These are phyloP conservation scores for Planococcus citri DNA, from an alignment of 1,140 invertebrate species.

Conservation along the genomic window DNA sequence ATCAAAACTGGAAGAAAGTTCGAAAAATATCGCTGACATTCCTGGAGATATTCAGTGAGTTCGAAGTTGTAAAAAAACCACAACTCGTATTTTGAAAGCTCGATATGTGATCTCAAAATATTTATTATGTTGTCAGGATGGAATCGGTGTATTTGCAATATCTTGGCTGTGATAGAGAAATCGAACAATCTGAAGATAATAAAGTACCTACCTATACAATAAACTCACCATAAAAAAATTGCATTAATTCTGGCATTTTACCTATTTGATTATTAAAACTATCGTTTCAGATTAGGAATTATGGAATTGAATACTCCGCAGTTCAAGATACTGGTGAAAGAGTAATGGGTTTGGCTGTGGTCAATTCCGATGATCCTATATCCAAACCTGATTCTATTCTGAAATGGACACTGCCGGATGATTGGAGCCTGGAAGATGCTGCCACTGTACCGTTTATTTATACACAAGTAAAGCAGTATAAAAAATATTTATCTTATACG, in stretches of 20 bases:
- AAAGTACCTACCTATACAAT: too few species aligned
- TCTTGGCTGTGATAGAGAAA: too few species aligned
- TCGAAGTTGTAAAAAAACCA: neutral
- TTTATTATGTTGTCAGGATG: too few species aligned
- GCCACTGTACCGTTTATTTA: slow-evolving; percentile 89
- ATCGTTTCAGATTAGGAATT: slow-evolving; percentile 63
- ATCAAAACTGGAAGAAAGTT: too few species aligned
- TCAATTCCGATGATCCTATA: slow-evolving; percentile 43
- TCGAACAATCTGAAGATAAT: too few species aligned
- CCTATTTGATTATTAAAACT: neutral
- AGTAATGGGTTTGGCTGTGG: slow-evolving; percentile 89
- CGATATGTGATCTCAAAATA: too few species aligned
- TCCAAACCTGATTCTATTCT: slow-evolving; percentile 50
- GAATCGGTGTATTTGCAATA: too few species aligned
- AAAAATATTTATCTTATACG: too few species aligned
- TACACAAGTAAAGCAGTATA: slow-evolving; percentile 50
- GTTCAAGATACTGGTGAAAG: slow-evolving; percentile 55
- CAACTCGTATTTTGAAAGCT: too few species aligned
- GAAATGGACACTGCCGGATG: slow-evolving; percentile 77
- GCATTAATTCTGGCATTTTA: too few species aligned
- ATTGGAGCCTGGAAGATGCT: slow-evolving; percentile 83
- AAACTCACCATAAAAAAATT: too few species aligned
- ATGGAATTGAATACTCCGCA: slow-evolving; percentile 89
- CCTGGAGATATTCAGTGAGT: neutral
- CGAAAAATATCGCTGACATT: neutral